Conservation (phyloP, 1,140 invertebrate species). For the Gryon sp. region DNA sequence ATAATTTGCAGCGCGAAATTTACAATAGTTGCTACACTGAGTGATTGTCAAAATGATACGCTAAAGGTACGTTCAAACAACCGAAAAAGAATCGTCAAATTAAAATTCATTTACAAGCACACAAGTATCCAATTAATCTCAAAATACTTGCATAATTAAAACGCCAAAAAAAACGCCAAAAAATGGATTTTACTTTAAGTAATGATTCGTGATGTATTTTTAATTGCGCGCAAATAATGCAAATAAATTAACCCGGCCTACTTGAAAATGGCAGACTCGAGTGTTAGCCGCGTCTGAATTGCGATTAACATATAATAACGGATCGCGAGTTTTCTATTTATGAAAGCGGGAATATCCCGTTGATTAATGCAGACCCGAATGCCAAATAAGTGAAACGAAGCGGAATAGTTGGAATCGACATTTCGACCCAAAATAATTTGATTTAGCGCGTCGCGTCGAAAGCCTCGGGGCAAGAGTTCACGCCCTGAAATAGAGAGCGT, state of each 20-base stretch:
- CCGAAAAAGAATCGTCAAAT: too few species aligned
- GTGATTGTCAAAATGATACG: neutral
- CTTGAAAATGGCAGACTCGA: neutral
- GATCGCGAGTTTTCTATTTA: slow-evolving; percentile 15
- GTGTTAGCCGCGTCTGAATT: neutral
- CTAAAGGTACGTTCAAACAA: too few species aligned
- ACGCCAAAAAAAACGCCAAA: too few species aligned
- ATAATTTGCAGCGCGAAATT: slow-evolving; percentile 3
- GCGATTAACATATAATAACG: slow-evolving; percentile 5
- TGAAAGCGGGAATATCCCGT: slow-evolving; percentile 10
- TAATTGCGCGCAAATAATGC: neutral
- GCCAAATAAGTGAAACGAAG: slow-evolving; percentile 33
- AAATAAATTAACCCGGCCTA: neutral
- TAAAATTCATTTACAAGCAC: too few species aligned
- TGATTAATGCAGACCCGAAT: slow-evolving; percentile 47
- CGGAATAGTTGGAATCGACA: slow-evolving; percentile 62
- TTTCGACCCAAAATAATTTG: slow-evolving; percentile 62
- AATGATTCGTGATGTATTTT: neutral
- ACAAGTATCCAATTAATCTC: too few species aligned
- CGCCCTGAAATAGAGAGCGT: slow-evolving; percentile 64
- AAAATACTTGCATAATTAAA: too few species aligned
- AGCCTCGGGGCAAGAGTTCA: slow-evolving; percentile 68
- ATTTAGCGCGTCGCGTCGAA: slow-evolving; percentile 55
- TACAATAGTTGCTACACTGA: neutral
- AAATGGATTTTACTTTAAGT: too few species aligned